phyloP scores from a whole-genome alignment of 2,797 vertebrate species.

The Chaunax sp. region DNA sequence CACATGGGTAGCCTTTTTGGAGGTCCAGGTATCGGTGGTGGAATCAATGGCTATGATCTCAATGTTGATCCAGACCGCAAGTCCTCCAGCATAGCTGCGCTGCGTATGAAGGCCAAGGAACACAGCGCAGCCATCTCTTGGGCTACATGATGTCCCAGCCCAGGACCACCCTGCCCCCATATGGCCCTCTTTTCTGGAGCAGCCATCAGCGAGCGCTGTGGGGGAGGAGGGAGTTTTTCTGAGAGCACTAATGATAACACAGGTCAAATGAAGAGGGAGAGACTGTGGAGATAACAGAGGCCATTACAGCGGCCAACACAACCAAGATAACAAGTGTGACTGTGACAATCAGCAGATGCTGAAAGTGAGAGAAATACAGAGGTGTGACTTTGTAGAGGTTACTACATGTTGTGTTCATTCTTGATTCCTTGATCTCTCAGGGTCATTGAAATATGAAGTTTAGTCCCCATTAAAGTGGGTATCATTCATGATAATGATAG shows the following conservation, averaged over 20 bases:
- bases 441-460: slow-evolving; percentile 45
- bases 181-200: slow-evolving; percentile 46
- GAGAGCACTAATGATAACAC: slow-evolving; percentile 80
- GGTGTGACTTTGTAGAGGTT: slow-evolving; percentile 40
- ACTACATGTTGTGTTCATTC: slow-evolving; percentile 31
- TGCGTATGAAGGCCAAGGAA: slow-evolving; percentile 99
- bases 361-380: slow-evolving; percentile 58
- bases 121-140: slow-evolving; percentile 99
- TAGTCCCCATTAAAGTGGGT: slow-evolving; percentile 39
- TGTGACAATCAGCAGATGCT: slow-evolving; percentile 75
- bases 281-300: slow-evolving; percentile 72
- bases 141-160: slow-evolving; percentile 86
- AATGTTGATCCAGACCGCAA: slow-evolving; percentile 97
- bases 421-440: slow-evolving; percentile 69
- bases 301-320: slow-evolving; percentile 53
- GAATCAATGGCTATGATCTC: slow-evolving; percentile 97
- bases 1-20: slow-evolving; percentile 97
- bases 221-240: slow-evolving; percentile 62
- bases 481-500: slow-evolving; percentile 19
- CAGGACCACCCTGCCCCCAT: slow-evolving; percentile 39
- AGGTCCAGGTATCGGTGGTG: slow-evolving; percentile 86
- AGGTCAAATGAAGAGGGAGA: slow-evolving; percentile 76
- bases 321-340: slow-evolving; percentile 70
- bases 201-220: slow-evolving; percentile 53
- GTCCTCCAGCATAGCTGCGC: slow-evolving; percentile 97